Percentiles rank a stretch among this genome's conserved stretches.
Conservation (phyloP, 2,888 invertebrate genomes). For the Pseudanteris insignis region DNA sequence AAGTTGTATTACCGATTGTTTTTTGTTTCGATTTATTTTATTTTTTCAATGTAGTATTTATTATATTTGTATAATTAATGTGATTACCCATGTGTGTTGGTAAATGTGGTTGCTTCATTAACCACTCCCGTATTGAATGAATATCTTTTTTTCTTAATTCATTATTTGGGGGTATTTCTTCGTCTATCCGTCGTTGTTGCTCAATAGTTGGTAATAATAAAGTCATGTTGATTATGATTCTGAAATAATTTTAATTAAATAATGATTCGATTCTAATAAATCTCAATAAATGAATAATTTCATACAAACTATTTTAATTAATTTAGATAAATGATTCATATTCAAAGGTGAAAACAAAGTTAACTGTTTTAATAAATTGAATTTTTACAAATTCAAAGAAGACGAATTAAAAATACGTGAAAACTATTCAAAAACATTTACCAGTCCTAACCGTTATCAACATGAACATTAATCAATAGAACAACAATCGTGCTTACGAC, state of each 20-base stretch:
- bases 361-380: too few relatives aligned
- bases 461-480: too few relatives aligned
- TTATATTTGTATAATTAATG: neutral
- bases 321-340: neutral
- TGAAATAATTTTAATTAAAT: neutral
- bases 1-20: too few relatives aligned
- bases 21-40: too few relatives aligned
- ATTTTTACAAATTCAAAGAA: too few relatives aligned
- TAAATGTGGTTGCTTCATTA: conserved; percentile 63
- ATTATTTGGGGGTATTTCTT: conserved; percentile 58
- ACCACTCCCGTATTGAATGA: conserved; percentile 59
- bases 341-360: neutral
- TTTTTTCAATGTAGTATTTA: conserved; percentile 4
- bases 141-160: conserved; percentile 60
- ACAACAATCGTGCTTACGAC: too few relatives aligned
- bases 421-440: too few relatives aligned
- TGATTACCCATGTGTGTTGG: conserved; percentile 62
- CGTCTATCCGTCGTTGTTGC: conserved; percentile 60
- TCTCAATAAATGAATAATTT: neutral
- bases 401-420: too few relatives aligned
- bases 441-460: too few relatives aligned
- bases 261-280: too few relatives aligned
- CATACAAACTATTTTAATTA: neutral
- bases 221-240: conserved; percentile 52
- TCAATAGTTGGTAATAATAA: conserved; percentile 59